These are phyloP conservation scores for Eurytoma adleriae DNA, from an alignment of 2,888 invertebrate genomes.

Conservation along the genomic window DNA sequence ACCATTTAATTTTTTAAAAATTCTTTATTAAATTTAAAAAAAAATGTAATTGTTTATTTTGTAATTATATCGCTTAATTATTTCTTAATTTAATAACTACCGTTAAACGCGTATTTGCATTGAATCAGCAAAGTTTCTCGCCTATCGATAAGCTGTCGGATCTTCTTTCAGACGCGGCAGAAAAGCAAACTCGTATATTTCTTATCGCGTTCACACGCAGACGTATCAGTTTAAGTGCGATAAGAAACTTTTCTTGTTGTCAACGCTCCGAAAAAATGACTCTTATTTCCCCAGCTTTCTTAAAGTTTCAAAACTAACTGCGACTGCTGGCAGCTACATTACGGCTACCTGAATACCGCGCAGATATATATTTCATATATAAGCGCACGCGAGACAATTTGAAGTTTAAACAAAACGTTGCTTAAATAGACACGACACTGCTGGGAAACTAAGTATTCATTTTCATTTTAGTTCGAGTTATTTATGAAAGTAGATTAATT, in stretches of 20 bases:
- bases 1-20: no score
- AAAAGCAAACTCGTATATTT: not conserved
- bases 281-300: constrained; percentile 23
- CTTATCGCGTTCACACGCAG: constrained; percentile 19
- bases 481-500: no score
- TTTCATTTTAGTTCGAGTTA: no score
- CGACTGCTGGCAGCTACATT: not conserved
- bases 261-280: constrained; percentile 18
- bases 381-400: no score
- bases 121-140: not conserved
- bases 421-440: no score
- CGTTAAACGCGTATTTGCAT: not conserved
- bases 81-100: not conserved
- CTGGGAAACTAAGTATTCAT: no score
- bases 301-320: not conserved
- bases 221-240: constrained; percentile 3
- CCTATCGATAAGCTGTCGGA: constrained; percentile 3
- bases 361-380: not conserved
- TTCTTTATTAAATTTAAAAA: no score
- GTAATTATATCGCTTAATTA: not conserved
- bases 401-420: no score
- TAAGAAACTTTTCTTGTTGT: constrained; percentile 37
- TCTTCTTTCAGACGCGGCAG: not conserved
- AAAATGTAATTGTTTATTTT: no score
- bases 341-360: not conserved